Conservation (phyloP, 2,797 vertebrate species). For the Urosaurus nigricauda region DNA sequence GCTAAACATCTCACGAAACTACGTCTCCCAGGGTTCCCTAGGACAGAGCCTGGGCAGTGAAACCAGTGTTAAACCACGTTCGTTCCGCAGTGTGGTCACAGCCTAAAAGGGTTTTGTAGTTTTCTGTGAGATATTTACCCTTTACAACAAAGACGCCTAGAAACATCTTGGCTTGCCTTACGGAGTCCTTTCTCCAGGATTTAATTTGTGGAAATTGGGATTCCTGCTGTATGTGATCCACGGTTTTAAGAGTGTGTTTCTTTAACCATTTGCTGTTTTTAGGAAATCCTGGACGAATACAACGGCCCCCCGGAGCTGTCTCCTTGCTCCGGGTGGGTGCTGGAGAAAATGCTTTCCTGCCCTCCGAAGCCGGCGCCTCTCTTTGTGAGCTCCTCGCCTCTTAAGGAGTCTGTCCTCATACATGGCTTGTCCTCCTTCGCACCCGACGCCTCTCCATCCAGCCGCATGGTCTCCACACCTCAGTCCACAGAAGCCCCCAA, state of each 20-base stretch:
- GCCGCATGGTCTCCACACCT: conserved; percentile 1
- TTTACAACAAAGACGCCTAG: too few relatives aligned
- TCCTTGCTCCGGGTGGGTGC: conserved; percentile 76
- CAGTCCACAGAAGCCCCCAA: conserved; percentile 20
- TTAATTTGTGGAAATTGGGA: neutral
- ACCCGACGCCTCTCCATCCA: neutral
- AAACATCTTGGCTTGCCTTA: too few relatives aligned
- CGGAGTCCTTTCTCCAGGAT: neutral
- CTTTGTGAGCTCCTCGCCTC: neutral
- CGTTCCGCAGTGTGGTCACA: too few relatives aligned
- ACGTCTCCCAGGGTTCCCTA: too few relatives aligned
- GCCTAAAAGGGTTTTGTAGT: too few relatives aligned
- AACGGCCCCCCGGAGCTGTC: conserved; percentile 72
- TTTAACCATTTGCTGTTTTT: neutral
- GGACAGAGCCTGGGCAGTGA: too few relatives aligned
- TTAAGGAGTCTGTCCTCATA: neutral
- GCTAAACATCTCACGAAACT: too few relatives aligned
- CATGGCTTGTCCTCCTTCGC: neutral
- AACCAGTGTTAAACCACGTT: too few relatives aligned
- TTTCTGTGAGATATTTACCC: too few relatives aligned
- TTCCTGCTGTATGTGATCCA: too few relatives aligned
- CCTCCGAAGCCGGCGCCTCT: neutral
- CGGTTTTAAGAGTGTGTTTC: fast-evolving
- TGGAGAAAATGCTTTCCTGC: conserved; percentile 68
- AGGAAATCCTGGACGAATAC: conserved; percentile 78